Conservation (phyloP, 2,797 vertebrate species). For the Lepidocolaptes lacrymiger region DNA sequence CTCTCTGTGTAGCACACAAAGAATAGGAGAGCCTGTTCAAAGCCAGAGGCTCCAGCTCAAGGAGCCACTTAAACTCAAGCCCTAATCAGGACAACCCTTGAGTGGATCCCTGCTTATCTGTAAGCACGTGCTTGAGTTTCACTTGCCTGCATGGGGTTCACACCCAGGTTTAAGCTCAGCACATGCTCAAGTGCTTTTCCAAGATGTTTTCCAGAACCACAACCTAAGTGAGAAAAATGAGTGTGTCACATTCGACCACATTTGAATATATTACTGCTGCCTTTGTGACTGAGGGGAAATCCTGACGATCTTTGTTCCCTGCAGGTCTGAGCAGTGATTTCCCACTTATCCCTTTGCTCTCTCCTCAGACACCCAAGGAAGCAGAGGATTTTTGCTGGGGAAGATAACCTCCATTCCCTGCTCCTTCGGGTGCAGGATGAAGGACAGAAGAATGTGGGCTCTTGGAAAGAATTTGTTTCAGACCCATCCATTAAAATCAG, state of each 20-base stretch:
- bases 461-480: constrained; percentile 38
- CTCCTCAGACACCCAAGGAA: neutral
- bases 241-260: neutral
- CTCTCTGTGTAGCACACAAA: neutral
- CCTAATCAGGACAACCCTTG: constrained; percentile 26
- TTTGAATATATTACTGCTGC: neutral
- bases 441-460: constrained; percentile 7
- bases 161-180: neutral
- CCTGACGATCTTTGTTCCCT: neutral
- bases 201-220: constrained; percentile 41
- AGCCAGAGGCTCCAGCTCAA: constrained; percentile 15
- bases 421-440: neutral
- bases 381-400: neutral
- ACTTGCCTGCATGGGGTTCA: neutral
- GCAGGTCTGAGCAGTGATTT: neutral
- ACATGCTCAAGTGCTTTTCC: neutral
- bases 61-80: constrained; percentile 31
- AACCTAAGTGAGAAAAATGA: constrained; percentile 50
- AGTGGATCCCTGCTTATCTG: constrained; percentile 1
- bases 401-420: neutral
- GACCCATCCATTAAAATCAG: constrained; percentile 41
- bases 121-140: constrained; percentile 24
- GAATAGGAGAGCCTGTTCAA: constrained; percentile 11
- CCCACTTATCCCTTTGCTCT: neutral
- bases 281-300: neutral